Base-by-base conservation (phyloP, 2,113 vertebrate species). In the Carassius auratus region DNA sequence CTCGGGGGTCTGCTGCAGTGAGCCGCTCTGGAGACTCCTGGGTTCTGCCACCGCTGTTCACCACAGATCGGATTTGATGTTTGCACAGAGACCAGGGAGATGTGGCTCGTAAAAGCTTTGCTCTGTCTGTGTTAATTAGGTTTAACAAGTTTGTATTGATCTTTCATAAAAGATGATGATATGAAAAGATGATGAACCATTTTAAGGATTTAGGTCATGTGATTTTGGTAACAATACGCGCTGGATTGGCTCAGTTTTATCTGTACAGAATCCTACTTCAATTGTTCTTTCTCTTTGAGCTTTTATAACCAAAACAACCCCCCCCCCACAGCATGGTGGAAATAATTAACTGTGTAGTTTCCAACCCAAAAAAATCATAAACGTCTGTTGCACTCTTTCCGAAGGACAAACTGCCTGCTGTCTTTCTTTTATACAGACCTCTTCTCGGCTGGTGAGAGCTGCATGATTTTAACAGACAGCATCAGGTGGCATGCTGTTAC, bases 1-100 rank as follows among this genome's bases (percentile, higher is more conserved):
- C 89, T 89, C 55, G 84, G 86, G 92, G 90, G 89, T 90, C 84
- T 86, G 88, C 89, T 14, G 71, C 42, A 36, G 57, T 64, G 13
- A 21, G 3, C 33, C 23, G n/a, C 45, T 50, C 57, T 64, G 69
- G 15, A 45, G 8, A 55, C 77, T 81, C 68, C 81, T 38, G 33
- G 33, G 68, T 59, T 73, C 50, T 73, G 81, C 68, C 81, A 83
- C 50, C 66, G 5, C 23, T 59, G 75, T 30, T 26, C 57, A 15
- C 69, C 33, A 61, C 57, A 33, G 81, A 61, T 84, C 23, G 12
- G 48, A 62, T 84, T 75, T 69, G 61, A 76, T 73, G 71, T 81
- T 76, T 57, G 77, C 36, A 36, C 59, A n/a, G 15, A 86, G 66
- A 85, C 80, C 4, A 48, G 55, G 69, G 36, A 78, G 80, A 26